phyloP scores from a whole-genome alignment of 2,888 invertebrate species.

The Sphecodes monilicornis region DNA sequence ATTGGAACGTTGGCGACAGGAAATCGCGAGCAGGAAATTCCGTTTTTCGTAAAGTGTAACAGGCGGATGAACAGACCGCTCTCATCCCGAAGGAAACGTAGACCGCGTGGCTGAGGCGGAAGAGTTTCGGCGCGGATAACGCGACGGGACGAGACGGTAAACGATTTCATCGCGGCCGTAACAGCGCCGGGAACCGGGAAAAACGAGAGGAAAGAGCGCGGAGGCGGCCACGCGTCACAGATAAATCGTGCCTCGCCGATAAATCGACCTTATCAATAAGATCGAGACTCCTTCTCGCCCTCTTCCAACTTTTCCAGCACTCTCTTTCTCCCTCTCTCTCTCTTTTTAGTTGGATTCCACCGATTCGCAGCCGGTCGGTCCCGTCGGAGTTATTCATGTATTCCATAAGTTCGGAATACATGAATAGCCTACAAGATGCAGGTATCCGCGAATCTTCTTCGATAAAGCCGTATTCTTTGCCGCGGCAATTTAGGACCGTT shows the following conservation, averaged over 20 bases:
- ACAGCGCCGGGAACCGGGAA: slow-evolving; percentile 37
- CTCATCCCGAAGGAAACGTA: slow-evolving; percentile 27
- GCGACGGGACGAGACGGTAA: slow-evolving; percentile 37
- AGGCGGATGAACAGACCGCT: not conserved
- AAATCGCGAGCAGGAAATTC: not conserved
- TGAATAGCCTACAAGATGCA: slow-evolving; percentile 65
- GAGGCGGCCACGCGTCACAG: slow-evolving; percentile 67
- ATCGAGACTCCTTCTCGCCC: slow-evolving; percentile 50
- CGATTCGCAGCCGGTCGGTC: slow-evolving; percentile 31
- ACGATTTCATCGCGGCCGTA: slow-evolving; percentile 25
- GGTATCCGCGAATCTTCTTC: slow-evolving; percentile 62
- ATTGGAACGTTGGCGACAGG: not conserved
- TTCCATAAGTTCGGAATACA: slow-evolving; percentile 73
- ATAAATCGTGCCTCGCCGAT: slow-evolving; percentile 68
- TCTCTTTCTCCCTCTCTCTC: slow-evolving; percentile 19
- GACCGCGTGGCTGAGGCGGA: slow-evolving; percentile 60
- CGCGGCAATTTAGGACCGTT: slow-evolving; percentile 48
- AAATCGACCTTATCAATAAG: slow-evolving; percentile 73
- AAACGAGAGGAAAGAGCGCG: slow-evolving; percentile 47
- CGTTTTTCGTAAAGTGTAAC: not conserved
- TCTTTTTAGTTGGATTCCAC: slow-evolving; percentile 26
- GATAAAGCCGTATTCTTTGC: slow-evolving; percentile 54
- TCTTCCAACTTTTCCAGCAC: not conserved
- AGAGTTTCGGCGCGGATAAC: slow-evolving; percentile 60
- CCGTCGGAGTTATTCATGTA: slow-evolving; percentile 71